Evolutionary conservation across 2,888 invertebrate genomes (phyloP).

Genomic region (Stenichneumon culpator): DNA sequence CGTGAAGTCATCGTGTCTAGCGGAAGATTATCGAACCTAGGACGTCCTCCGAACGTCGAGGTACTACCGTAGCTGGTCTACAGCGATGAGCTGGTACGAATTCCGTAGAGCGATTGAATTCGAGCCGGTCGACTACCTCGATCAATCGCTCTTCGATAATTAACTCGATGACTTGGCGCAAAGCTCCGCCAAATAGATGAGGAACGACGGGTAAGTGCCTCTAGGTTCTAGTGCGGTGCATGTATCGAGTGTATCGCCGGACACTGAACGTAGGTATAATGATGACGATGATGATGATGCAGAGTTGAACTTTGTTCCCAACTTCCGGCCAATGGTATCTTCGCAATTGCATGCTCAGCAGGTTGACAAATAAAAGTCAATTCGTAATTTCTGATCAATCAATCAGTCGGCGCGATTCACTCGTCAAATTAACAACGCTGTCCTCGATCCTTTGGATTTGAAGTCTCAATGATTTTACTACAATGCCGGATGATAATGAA

Average conservation of each 20-base stretch:
- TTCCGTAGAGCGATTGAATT: constrained; percentile 67
- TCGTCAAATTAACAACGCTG: constrained; percentile 7
- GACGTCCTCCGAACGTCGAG: background rate
- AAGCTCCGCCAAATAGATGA: constrained; percentile 53
- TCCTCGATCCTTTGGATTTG: background rate
- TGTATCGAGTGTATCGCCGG: constrained; percentile 2
- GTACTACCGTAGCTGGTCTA: background rate
- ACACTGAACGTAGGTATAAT: constrained; percentile 2
- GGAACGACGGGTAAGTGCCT: constrained; percentile 17
- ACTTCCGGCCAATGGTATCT: constrained; percentile 13
- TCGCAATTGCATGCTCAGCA: background rate
- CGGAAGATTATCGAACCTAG: background rate
- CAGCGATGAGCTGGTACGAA: constrained; percentile 35
- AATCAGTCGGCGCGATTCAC: background rate
- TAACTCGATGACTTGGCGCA: constrained; percentile 68
- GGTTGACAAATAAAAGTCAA: constrained; percentile 12
- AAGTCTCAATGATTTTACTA: background rate
- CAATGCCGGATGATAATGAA: background rate
- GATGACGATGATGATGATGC: constrained; percentile 7
- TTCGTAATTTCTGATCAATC: constrained; percentile 25
- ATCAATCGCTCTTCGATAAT: constrained; percentile 67
- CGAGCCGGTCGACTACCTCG: constrained; percentile 62
- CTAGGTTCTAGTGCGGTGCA: constrained; percentile 10
- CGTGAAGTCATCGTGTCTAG: constrained; percentile 17
- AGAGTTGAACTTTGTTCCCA: constrained; percentile 30